Evolutionary conservation across 1,140 invertebrate genomes (phyloP).

Genomic region (Galleria mellonella): DNA sequence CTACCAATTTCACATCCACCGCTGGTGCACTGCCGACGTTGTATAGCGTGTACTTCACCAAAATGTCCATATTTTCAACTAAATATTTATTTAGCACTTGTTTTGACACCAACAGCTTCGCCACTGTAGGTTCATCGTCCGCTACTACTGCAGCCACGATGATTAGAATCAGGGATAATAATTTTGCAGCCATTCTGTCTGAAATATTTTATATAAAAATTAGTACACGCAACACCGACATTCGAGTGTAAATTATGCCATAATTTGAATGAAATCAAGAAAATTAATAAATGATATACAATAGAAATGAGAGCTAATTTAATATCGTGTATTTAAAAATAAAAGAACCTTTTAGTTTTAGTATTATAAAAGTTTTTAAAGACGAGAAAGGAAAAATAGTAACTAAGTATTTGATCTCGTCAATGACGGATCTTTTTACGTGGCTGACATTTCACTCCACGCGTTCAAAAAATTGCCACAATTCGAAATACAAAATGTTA

Average conservation of each 20-base stretch:
- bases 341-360: no score
- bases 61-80: constrained; percentile 98
- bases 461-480: constrained; percentile 51
- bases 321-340: no score
- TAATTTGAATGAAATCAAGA: neutral
- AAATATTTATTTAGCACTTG: constrained; percentile 98
- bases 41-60: constrained; percentile 92
- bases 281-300: no score
- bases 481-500: constrained; percentile 16
- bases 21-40: constrained; percentile 92
- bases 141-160: constrained; percentile 60
- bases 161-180: constrained; percentile 51
- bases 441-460: constrained; percentile 72
- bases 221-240: neutral
- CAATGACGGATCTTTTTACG: constrained; percentile 51
- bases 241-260: neutral
- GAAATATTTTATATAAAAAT: constrained; percentile 31
- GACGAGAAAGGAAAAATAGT: no score
- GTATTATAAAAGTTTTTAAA: no score
- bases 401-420: constrained; percentile 15
- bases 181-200: constrained; percentile 61
- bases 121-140: constrained; percentile 81
- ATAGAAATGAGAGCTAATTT: no score
- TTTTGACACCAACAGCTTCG: constrained; percentile 87
- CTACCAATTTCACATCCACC: constrained; percentile 89